Evolutionary conservation across 92 coral and sea anemone genomes (phyloP).

Genomic region (Montipora capitata): DNA sequence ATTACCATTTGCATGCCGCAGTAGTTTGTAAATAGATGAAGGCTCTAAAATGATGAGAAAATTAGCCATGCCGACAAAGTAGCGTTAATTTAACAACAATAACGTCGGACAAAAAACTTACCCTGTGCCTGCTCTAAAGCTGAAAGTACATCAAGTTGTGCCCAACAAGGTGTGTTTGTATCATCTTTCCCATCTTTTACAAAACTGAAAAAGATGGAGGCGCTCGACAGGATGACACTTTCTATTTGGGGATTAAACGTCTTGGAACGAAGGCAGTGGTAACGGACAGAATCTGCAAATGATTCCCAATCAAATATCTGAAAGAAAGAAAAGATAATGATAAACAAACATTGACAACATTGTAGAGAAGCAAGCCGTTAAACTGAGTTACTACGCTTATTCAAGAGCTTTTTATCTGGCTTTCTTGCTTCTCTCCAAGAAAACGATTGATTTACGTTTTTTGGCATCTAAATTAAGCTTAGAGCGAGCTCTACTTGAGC

Average conservation of each 20-base stretch:
- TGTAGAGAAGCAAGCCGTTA: too few relatives aligned
- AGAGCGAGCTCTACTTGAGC: too few relatives aligned
- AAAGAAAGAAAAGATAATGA: neutral
- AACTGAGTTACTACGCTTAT: too few relatives aligned
- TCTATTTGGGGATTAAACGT: constrained; percentile 52
- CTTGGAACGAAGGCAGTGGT: constrained; percentile 67
- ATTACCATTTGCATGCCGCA: too few relatives aligned
- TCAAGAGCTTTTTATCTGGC: too few relatives aligned
- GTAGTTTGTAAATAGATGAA: too few relatives aligned
- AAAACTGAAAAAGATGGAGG: constrained; percentile 65
- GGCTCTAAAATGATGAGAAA: too few relatives aligned
- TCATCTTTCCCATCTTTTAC: constrained; percentile 73
- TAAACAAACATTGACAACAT: neutral
- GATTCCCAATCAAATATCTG: constrained; percentile 78
- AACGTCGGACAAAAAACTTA: neutral
- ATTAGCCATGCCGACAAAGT: too few relatives aligned
- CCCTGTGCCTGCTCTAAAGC: constrained; percentile 48
- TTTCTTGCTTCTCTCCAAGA: too few relatives aligned
- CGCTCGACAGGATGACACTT: constrained; percentile 42
- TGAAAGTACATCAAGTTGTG: constrained; percentile 58
- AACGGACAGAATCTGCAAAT: constrained; percentile 47
- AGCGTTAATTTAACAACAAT: neutral
- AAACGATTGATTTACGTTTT: too few relatives aligned
- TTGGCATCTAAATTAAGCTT: too few relatives aligned
- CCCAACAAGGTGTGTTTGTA: constrained; percentile 79